Base-by-base conservation (phyloP, 2,797 vertebrate species). In the Calcarius lapponicus region DNA sequence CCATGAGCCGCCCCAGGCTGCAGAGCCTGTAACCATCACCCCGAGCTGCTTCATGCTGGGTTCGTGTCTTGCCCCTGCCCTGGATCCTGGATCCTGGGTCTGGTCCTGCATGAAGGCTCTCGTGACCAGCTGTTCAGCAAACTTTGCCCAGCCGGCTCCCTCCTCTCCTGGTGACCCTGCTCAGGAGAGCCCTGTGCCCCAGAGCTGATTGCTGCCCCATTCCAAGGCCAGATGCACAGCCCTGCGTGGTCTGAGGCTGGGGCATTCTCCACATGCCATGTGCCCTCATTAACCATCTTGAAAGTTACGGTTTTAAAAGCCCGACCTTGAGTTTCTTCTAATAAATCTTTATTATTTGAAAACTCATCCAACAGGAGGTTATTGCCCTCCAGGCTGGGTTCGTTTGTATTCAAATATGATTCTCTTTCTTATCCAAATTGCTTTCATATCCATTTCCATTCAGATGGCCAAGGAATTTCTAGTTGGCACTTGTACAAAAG, bases 361-460 rank as follows among this genome's bases (percentile, higher is more conserved):
- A 83, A 79, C n/a, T 91, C 19, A 56, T 75, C 36, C 54, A 78
- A 51, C 0, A 5, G 56, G n/a, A 90, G 47, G 50, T 89, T 92
- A 65, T 60, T 85, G 75, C 47, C 72, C 69, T 89, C 6, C 16
- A 45, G 80, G 34, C 61, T 88, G 71, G 32, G 78, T 87, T 93
- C 1, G 13, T 89, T 94, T 94, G 15, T 82, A 48, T 75, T 78
- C 72, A 94, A 93, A 80, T 38, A n/a, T 74, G 50, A 74, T 94
- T 50, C 15, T 57, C 67, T 88, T 94, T 88, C 86, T 84, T 82
- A 67, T 51, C 80, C 72, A 80, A 90, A 80, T 92, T 80, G n/a
- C 50, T 89, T 91, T 78, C 42, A 42, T 76, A 82, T 47, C 57
- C 56, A 20, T 88, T 94, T 88, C 70, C 20, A 21, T 89, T 95